Conservation (phyloP, 2,888 invertebrate genomes). For the Microctonus brassicae region DNA sequence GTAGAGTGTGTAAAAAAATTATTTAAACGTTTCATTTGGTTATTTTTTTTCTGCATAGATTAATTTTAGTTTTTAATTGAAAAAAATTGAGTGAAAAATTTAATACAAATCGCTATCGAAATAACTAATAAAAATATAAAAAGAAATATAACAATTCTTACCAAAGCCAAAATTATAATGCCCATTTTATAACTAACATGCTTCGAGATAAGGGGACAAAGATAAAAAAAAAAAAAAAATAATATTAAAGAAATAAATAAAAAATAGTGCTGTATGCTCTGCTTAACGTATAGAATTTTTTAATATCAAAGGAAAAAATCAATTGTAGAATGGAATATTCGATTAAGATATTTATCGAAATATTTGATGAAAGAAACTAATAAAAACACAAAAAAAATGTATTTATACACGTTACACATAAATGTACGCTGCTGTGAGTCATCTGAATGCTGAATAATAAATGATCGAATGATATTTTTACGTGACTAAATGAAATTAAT, state of each 20-base stretch:
- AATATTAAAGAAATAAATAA: slow-evolving; percentile 12
- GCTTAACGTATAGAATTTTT: slow-evolving; percentile 26
- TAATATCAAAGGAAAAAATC: slow-evolving; percentile 6
- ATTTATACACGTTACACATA: background rate
- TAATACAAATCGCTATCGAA: background rate
- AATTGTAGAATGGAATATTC: background rate
- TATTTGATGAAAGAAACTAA: background rate
- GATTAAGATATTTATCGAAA: background rate
- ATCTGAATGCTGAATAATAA: background rate
- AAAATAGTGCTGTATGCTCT: slow-evolving; percentile 25
- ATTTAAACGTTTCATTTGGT: background rate
- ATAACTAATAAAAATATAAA: slow-evolving; percentile 11
- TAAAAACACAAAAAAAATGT: background rate
- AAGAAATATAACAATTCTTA: slow-evolving; percentile 41
- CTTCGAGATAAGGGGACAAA: slow-evolving; percentile 33
- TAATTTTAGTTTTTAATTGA: slow-evolving; percentile 26
- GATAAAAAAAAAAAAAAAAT: slow-evolving; percentile 9
- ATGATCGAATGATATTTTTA: background rate
- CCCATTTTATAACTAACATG: slow-evolving; percentile 42
- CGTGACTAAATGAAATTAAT: background rate
- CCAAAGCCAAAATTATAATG: slow-evolving; percentile 48
- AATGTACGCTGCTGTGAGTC: background rate
- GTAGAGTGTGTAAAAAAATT: background rate
- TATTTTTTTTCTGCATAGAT: slow-evolving; percentile 8
- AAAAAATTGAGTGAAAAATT: slow-evolving; percentile 7